Base-by-base conservation (phyloP, 2,113 vertebrate species). In the Speoplatyrhinus poulsoni region DNA sequence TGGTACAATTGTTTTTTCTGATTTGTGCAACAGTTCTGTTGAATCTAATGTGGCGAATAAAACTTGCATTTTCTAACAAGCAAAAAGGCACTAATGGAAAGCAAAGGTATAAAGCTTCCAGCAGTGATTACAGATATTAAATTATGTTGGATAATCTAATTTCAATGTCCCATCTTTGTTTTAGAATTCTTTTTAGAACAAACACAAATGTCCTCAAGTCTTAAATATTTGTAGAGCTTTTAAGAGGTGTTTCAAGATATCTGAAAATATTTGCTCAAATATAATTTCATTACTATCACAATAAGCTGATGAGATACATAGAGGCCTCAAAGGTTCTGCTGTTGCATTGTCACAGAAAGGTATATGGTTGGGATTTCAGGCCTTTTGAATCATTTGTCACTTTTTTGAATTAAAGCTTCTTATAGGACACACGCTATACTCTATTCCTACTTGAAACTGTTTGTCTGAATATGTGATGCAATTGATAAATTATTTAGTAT, bases 311-410 rank as follows among this genome's bases (percentile, higher is more conserved):
- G 41, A 12, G 36, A n/a, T 12, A 0, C 49, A 72, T 16, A 13
- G 3, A 41, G 26, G 26, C 46, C 49, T 65, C 66, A 66, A 48
- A 66, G 53, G 47, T 61, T 74, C 33, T 69, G 3, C 19, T 62
- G 16, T 65, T 69, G 62, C 52, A 46, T 74, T 65, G 58, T 77
- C 60, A 68, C 69, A 59, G 56, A 75, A 62, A 78, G 80, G 76
- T 65, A 81, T 63, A 62, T 65, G 60, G 65, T 52, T 57, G 60
- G 19, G 33, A 68, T 82, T 72, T 70, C 57, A 69, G 62, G 57
- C 75, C 80, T 53, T 26, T 66, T 82, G 76, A 67, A 69, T 46
- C 66, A 26, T 26, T 26, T 26, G 26, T 26, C 26, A 26, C 26
- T 2, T 26, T 26, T 26, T 26, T 26, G 1, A 26, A 2, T 26